These are phyloP conservation scores for Procambarus clarkii DNA, from an alignment of 1,140 invertebrate genomes.

Conservation along the genomic window DNA sequence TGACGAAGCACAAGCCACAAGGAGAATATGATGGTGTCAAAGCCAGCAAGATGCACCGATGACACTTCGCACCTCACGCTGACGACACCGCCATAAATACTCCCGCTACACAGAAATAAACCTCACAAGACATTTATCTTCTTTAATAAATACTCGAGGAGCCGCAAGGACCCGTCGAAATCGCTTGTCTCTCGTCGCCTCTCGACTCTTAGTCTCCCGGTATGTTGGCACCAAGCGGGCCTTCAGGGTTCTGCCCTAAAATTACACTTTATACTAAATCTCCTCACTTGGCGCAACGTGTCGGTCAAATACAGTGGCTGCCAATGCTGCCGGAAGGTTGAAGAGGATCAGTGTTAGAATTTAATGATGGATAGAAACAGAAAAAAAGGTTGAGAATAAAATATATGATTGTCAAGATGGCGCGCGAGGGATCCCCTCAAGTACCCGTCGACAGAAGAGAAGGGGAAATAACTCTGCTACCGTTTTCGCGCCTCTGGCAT, in stretches of 20 bases:
- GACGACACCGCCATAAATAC: conserved; percentile 64
- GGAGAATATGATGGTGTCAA: conserved; percentile 13
- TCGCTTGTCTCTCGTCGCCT: conserved; percentile 45
- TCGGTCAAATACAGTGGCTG: neutral
- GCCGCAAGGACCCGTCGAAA: conserved; percentile 55
- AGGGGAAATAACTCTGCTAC: conserved; percentile 56
- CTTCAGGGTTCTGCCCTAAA: neutral
- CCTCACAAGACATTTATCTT: conserved; percentile 51
- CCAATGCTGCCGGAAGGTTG: neutral
- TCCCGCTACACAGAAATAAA: conserved; percentile 29
- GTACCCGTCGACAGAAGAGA: conserved; percentile 54
- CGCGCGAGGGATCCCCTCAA: conserved; percentile 37
- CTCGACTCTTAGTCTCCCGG: neutral
- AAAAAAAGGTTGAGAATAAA: neutral
- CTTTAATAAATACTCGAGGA: conserved; percentile 62
- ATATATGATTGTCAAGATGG: conserved; percentile 56
- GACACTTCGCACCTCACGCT: conserved; percentile 64
- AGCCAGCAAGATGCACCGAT: conserved; percentile 13
- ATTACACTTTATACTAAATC: neutral
- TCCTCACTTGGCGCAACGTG: neutral
- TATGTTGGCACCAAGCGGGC: conserved; percentile 11
- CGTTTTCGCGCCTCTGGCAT: conserved; percentile 34
- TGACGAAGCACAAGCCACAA: too few species aligned
- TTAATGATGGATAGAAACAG: neutral
- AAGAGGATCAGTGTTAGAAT: neutral